Percentiles rank a stretch among this genome's conserved stretches.
These are phyloP conservation scores for Amphimedon queenslandica DNA, from an alignment of 37 sponge, comb jelly and placozoan genomes.

Conservation along the genomic window DNA sequence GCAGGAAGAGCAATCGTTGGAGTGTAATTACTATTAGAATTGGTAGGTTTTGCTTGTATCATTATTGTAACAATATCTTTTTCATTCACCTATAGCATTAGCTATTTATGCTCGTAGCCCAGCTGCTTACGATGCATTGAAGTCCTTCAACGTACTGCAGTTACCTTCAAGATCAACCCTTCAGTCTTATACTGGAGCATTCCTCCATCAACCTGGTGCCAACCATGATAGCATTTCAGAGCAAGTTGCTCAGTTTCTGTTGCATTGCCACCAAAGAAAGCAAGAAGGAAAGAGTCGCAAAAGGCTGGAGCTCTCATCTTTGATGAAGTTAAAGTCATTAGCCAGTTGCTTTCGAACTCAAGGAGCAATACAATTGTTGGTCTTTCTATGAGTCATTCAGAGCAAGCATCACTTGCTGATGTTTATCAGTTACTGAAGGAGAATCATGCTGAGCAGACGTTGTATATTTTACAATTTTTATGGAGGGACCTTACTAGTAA, in stretches of 20 bases:
- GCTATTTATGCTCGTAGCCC: slow-evolving; percentile 13
- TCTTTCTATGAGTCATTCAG: slow-evolving; percentile 12
- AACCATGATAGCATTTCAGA: slow-evolving; percentile 1
- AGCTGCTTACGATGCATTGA: too few relatives aligned
- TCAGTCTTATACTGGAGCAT: too few relatives aligned
- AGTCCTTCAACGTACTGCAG: slow-evolving; percentile 12
- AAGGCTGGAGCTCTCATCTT: too few relatives aligned
- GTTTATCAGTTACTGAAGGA: slow-evolving; percentile 4
- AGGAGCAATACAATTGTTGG: slow-evolving; percentile 1
- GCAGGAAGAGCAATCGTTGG: slow-evolving; percentile 8
- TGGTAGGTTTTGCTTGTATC: too few relatives aligned
- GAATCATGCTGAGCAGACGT: not conserved
- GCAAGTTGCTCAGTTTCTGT: not conserved
- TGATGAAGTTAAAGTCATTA: too few relatives aligned
- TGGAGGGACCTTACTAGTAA: slow-evolving; percentile 8
- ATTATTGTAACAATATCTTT: too few relatives aligned
- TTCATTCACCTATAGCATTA: not conserved
- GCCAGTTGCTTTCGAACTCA: slow-evolving; percentile 10
- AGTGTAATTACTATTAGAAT: slow-evolving; percentile 6
- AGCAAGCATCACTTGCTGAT: slow-evolving; percentile 5
- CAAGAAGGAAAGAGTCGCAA: not conserved
- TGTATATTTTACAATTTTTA: slow-evolving; percentile 20
- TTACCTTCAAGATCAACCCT: not conserved
- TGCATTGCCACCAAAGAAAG: too few relatives aligned
- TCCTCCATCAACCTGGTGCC: not conserved